Base-by-base conservation (phyloP, 1,140 invertebrate species). In the Hyles vespertilio region DNA sequence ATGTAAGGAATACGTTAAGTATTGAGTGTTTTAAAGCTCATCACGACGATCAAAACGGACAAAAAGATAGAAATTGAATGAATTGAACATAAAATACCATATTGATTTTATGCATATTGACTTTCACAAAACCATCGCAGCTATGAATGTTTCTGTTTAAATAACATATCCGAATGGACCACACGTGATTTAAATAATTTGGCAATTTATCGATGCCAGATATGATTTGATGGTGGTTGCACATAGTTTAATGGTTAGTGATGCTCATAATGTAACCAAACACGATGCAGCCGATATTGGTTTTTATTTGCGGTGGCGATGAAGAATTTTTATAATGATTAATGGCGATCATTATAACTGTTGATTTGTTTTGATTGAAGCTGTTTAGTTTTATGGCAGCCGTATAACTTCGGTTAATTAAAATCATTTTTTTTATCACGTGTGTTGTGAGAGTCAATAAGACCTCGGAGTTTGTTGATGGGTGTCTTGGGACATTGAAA, bases 181-280 rank as follows among this genome's bases (percentile, higher is more conserved):
- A 58, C 63, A 67, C 64, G 53, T 69, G 54, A 74, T 74, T 76
- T 73, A 65, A 76, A 75, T 72, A 75, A 70, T 70, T 70, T 66
- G 57, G 58, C 69, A 63, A 67, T 74, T 70, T 71, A 69, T 70
- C 57, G 60, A 67, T 65, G 51, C 57, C 49, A 65, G 68, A 62
- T 70, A 78, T 67, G 73, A 79, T 75, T 70, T 73, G 49, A 64
- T 64, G 63, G 53, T 62, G 53, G 54, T 64, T 58, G 64, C 63
- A 66, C 58, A 63, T 62, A 61, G 58, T 65, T 51, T 62, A 63
- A 61, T 58, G 53, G 22, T 64, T 47, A 46, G 44, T 51, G 58
- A 65, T 60, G 32, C 46, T 48, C 56, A 57, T 65, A 43, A 54
- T 64, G 56, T 59, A 66, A 63, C 51, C 57, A 45, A 67, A 67